phyloP scores from a whole-genome alignment of 2,113 vertebrate species.

The Pluvialis apricaria region DNA sequence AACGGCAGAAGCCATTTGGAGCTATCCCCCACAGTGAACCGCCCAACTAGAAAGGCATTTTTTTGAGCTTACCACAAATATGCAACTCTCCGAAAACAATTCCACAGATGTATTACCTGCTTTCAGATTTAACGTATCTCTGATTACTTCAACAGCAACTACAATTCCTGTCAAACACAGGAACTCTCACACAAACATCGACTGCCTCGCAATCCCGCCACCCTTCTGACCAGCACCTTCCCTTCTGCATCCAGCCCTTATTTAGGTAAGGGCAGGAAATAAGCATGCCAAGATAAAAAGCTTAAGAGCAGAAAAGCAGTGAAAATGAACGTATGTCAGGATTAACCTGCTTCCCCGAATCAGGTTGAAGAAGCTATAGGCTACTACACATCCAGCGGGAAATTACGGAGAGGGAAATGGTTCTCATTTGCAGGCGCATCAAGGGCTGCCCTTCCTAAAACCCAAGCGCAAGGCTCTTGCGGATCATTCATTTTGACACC shows the following conservation, averaged over 20 bases:
- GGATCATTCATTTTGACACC: not conserved
- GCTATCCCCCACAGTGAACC: not conserved
- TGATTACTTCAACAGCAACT: not conserved
- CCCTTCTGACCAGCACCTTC: not conserved
- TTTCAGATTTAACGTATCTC: not conserved
- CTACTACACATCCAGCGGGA: not conserved
- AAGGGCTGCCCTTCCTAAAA: not conserved
- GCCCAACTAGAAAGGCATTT: not conserved
- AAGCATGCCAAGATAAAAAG: not conserved
- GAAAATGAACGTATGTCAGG: rapidly evolving
- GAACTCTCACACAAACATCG: not conserved
- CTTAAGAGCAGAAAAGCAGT: not conserved
- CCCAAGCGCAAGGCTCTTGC: not conserved
- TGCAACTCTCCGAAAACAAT: rapidly evolving
- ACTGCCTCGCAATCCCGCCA: not conserved
- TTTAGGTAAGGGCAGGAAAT: not conserved
- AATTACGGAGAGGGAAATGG: not conserved
- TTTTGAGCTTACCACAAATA: not conserved
- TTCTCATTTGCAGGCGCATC: not conserved
- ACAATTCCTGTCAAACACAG: not conserved
- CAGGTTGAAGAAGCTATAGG: not conserved
- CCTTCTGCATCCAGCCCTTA: not conserved
- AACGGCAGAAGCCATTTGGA: not conserved
- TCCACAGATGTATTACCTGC: not conserved
- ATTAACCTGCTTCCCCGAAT: not conserved